These are phyloP conservation scores for Microcaecilia unicolor DNA, from an alignment of 2,797 vertebrate genomes.

Conservation along the genomic window DNA sequence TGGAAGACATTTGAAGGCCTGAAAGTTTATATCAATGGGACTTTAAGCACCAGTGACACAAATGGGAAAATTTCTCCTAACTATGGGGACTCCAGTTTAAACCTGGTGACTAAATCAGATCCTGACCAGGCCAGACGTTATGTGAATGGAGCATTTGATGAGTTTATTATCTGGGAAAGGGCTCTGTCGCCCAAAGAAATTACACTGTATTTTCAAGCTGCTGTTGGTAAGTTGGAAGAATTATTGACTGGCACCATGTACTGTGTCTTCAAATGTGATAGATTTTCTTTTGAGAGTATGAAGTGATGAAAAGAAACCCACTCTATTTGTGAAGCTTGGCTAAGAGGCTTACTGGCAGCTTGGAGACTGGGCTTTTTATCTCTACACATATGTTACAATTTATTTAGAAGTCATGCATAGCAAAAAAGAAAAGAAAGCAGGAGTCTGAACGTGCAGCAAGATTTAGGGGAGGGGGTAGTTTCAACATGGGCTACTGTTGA, in stretches of 20 bases:
- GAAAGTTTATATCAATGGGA: constrained; percentile 86
- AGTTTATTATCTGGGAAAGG: constrained; percentile 91
- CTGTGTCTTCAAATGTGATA: background rate
- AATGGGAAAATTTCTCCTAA: constrained; percentile 53
- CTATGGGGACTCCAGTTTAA: constrained; percentile 60
- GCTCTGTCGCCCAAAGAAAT: constrained; percentile 72
- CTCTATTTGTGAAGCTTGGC: background rate
- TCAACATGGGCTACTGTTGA: too few relatives aligned
- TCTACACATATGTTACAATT: too few relatives aligned
- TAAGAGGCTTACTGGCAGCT: background rate
- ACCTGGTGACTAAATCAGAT: constrained; percentile 63
- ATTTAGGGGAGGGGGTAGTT: too few relatives aligned
- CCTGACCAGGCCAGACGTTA: constrained; percentile 43
- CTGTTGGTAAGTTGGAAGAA: constrained; percentile 59
- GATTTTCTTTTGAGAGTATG: too few relatives aligned
- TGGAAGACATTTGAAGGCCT: constrained; percentile 78
- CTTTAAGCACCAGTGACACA: constrained; percentile 58
- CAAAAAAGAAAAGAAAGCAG: too few relatives aligned
- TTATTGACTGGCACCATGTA: background rate
- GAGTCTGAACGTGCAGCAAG: too few relatives aligned
- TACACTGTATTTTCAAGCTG: constrained; percentile 75
- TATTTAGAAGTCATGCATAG: too few relatives aligned
- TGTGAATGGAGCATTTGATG: constrained; percentile 77
- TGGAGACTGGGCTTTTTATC: too few relatives aligned
- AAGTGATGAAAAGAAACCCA: background rate